Evolutionary conservation across 1,140 invertebrate genomes (phyloP).

Genomic region (Bactericera cockerelli): DNA sequence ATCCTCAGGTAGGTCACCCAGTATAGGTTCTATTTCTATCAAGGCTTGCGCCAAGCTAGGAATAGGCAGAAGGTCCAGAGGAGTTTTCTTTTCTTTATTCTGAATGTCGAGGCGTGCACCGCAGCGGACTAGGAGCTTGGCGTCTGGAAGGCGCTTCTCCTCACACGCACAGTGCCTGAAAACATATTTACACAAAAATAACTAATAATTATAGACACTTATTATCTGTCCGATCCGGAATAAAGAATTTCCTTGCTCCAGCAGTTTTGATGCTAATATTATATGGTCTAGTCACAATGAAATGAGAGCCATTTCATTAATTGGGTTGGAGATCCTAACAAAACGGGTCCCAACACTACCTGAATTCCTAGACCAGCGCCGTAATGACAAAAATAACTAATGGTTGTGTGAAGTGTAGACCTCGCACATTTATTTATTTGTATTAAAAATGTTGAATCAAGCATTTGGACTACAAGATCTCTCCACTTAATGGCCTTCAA

Average conservation of each 20-base stretch:
- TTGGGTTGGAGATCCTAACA: no score
- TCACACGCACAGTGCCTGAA: constrained; percentile 68
- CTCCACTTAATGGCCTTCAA: no score
- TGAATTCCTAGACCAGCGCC: no score
- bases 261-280: not conserved
- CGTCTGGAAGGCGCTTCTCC: constrained; percentile 54
- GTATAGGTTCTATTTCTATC: not conserved
- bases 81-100: constrained; percentile 57
- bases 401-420: no score
- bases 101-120: constrained; percentile 42
- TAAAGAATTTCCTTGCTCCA: not conserved
- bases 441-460: no score
- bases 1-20: not conserved
- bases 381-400: no score
- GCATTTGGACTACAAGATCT: no score
- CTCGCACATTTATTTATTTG: no score
- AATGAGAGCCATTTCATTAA: no score
- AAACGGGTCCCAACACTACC: no score
- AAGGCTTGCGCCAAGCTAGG: not conserved
- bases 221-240: not conserved
- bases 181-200: constrained; percentile 16
- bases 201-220: constrained; percentile 9
- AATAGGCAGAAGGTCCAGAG: constrained; percentile 39
- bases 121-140: constrained; percentile 46
- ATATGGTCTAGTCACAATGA: no score